Conservation (phyloP, 2,888 invertebrate species). For the Lepidocyrtoides sp. region DNA sequence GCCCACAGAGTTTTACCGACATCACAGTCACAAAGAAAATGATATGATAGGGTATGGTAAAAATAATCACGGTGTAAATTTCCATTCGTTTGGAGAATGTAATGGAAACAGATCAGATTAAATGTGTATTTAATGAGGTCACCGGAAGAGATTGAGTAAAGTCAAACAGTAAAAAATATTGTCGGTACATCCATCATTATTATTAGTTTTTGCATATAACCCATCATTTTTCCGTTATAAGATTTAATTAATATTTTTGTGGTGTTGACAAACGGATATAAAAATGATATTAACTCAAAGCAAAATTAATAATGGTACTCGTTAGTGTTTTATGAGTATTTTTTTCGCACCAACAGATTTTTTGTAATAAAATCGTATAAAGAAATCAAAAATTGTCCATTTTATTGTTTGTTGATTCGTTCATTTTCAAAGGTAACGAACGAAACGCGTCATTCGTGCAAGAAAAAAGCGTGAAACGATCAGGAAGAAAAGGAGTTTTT, state of each 20-base stretch:
- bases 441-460: background rate
- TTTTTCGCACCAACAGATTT: too few species aligned
- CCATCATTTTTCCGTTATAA: slow-evolving; percentile 8
- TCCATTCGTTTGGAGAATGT: background rate
- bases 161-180: background rate
- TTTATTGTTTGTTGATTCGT: slow-evolving; percentile 36
- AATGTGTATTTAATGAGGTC: background rate
- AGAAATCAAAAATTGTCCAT: slow-evolving; percentile 17
- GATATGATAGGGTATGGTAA: background rate
- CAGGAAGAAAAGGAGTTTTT: background rate
- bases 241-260: background rate
- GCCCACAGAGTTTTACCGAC: too few species aligned
- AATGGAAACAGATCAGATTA: too few species aligned
- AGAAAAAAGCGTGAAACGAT: background rate
- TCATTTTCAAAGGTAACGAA: background rate
- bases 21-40: background rate
- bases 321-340: too few species aligned
- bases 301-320: too few species aligned
- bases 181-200: background rate
- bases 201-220: background rate
- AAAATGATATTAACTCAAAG: too few species aligned
- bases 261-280: slow-evolving; percentile 10
- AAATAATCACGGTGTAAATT: background rate
- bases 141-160: background rate
- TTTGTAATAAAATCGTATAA: too few species aligned